Evolutionary conservation across 2,888 invertebrate genomes (phyloP), one percentile per base, ranked within the genome.

Genomic region (Tetrapedia diversipes): DNA sequence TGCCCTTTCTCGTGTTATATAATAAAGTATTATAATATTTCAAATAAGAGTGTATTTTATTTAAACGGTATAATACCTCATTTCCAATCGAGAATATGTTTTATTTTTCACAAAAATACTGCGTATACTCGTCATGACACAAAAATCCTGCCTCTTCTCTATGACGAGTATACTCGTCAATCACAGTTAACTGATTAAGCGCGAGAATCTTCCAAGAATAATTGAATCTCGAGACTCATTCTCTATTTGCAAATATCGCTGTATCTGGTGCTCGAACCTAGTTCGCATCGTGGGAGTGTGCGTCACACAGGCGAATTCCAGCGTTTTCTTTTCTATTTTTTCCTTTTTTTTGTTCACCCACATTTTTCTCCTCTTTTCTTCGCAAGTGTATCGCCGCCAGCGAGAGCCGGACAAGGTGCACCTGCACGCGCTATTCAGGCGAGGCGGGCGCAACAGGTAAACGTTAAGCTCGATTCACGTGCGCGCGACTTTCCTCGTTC

Each of bases 291-390:
- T 70, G 70, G 75, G 81, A 71, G 74, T 83, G 74, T 83, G 79
- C 71, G 84, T 79, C 73, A 78, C 41, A 70, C n/a, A n/a, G n/a
- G 75, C 65, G 54, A 83, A 84, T 84, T 81, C 84, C 74, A 66
- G 22, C 3, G 77, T 70, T 80, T 76, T 74, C 74, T 59, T 29
- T 19, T 2, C 1, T 19, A 14, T 41, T 29, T 19, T 14, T 22
- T 27, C 22, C 24, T 39, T 43, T 64, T 53, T 43, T 34, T 4
- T 37, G n/a, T n/a, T n/a, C n/a, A n/a, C n/a, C n/a, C n/a, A n/a
- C n/a, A n/a, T n/a, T n/a, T n/a, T n/a, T n/a, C n/a, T n/a, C n/a
- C 49, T 53, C 14, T 37, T 29, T 14, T 22, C 14, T 37, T n/a
- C 45, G 63, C 41, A 47, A 64, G 43, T 74, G 47, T 77, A 65